Evolutionary conservation across 2,797 vertebrate species (phyloP).

Genomic region (Rhinoraja longicauda): DNA sequence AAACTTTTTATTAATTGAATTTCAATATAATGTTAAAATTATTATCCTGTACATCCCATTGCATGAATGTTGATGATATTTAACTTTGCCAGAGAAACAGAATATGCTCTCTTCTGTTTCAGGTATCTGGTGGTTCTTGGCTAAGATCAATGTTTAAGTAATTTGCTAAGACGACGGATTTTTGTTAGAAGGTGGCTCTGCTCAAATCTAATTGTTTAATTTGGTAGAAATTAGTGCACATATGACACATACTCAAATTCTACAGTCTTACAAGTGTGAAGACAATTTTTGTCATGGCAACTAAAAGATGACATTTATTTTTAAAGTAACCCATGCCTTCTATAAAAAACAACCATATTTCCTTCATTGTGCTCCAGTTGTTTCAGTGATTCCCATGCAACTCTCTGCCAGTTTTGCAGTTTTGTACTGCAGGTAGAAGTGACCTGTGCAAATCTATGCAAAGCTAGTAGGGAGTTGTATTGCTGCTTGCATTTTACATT

Average conservation of each 20-base stretch:
- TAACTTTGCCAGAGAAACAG: neutral
- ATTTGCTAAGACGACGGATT: neutral
- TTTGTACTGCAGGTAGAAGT: conserved; percentile 34
- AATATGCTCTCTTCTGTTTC: neutral
- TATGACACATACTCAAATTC: neutral
- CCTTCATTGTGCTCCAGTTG: neutral
- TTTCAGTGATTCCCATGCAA: neutral
- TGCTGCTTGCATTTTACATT: neutral
- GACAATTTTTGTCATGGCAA: neutral
- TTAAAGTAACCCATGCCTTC: neutral
- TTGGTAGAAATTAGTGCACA: neutral
- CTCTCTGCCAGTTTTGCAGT: conserved; percentile 34
- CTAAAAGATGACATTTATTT: neutral
- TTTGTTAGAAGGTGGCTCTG: neutral
- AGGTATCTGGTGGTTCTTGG: neutral
- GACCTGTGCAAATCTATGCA: conserved; percentile 38
- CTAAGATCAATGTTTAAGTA: neutral
- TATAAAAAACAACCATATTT: neutral
- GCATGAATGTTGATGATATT: neutral
- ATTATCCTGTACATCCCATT: neutral
- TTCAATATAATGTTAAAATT: neutral
- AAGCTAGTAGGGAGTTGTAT: conserved; percentile 22
- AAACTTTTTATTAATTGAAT: neutral
- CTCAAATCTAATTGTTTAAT: neutral
- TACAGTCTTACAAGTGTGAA: neutral